phyloP scores from a whole-genome alignment of 2,113 vertebrate genomes.

The Ailurus styani region DNA sequence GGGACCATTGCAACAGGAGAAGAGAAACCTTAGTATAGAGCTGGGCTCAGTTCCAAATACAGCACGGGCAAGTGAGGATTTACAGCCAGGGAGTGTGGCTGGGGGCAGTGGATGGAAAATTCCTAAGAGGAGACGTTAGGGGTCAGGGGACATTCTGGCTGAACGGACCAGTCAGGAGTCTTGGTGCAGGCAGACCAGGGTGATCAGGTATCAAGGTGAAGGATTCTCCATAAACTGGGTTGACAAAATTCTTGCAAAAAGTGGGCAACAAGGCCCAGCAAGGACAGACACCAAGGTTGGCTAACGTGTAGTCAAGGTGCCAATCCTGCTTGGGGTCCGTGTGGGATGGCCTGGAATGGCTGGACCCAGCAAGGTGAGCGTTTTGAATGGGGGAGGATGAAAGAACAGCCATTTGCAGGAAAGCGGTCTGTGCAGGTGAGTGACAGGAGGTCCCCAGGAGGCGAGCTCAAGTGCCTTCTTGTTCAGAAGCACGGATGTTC shows the following conservation, averaged over 20 bases:
- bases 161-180: neutral
- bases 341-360: neutral
- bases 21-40: neutral
- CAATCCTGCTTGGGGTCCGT: rapidly evolving
- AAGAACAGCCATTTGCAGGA: neutral
- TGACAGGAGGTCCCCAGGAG: too few species aligned
- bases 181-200: neutral
- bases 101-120: neutral
- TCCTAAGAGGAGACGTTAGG: neutral
- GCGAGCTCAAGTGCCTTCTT: neutral
- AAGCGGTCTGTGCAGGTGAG: neutral
- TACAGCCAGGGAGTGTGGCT: neutral
- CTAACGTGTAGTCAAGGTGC: neutral
- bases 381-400: neutral
- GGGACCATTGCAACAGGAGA: neutral
- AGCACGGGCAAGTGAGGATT: neutral
- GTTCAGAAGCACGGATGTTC: neutral
- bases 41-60: neutral
- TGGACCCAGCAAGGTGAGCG: neutral
- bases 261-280: neutral
- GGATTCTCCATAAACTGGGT: neutral
- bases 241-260: neutral
- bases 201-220: neutral
- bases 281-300: neutral
- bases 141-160: neutral